Conservation (phyloP, 2,888 invertebrate species). For the Agriopis aurantiaria region DNA sequence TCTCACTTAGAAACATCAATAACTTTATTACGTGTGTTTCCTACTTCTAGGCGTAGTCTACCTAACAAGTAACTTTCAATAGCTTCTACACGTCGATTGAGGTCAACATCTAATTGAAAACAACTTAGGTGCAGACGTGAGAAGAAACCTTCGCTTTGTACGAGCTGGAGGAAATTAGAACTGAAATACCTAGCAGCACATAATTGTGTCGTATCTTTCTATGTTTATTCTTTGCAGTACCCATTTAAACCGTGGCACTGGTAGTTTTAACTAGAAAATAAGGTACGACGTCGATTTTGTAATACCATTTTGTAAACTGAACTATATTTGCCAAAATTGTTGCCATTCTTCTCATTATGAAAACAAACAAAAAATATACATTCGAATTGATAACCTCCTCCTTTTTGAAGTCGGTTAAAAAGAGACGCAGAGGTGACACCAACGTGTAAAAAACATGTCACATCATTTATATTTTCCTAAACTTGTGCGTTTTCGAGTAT, state of each 20-base stretch:
- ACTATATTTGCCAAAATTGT: too few species aligned
- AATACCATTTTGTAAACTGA: too few species aligned
- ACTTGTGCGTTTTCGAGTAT: too few species aligned
- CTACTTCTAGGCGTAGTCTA: background rate
- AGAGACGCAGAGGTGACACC: too few species aligned
- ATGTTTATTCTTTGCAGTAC: slow-evolving; percentile 9
- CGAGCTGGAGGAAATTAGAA: slow-evolving; percentile 20
- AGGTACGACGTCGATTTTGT: background rate
- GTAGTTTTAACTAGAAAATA: background rate
- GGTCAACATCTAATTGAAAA: slow-evolving; percentile 31
- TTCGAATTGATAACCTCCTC: too few species aligned
- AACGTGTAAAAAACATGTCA: too few species aligned
- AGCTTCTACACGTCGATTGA: slow-evolving; percentile 24
- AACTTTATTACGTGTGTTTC: background rate
- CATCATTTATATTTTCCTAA: too few species aligned
- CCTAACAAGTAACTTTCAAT: slow-evolving; percentile 1
- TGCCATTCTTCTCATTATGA: too few species aligned
- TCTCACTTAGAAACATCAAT: too few species aligned
- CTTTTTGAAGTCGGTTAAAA: too few species aligned
- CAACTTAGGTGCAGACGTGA: slow-evolving; percentile 20
- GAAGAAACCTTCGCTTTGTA: slow-evolving; percentile 4
- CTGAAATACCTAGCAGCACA: slow-evolving; percentile 3
- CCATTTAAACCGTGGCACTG: background rate
- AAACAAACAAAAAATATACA: too few species aligned
- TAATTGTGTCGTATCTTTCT: slow-evolving; percentile 10